Conservation (phyloP, 2,888 invertebrate species). For the Vanessa cardui region DNA sequence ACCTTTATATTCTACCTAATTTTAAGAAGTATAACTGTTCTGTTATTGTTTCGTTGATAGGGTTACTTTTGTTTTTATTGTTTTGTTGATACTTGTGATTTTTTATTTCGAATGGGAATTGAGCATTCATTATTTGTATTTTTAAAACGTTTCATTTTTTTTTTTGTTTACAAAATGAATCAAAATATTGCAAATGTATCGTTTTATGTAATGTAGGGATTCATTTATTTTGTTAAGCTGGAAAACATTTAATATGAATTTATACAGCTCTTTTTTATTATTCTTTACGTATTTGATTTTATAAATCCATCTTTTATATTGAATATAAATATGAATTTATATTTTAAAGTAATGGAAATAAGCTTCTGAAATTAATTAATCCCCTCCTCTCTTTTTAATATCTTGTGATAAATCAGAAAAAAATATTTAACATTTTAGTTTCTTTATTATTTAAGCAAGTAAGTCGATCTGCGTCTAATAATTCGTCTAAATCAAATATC, state of each 20-base stretch:
- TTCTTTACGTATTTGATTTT: no score
- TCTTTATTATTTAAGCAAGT: not conserved
- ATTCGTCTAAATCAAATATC: not conserved
- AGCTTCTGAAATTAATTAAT: conserved; percentile 3
- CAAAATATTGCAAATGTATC: no score
- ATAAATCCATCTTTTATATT: not conserved
- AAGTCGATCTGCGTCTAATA: not conserved
- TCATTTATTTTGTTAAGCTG: no score
- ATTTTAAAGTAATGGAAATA: not conserved
- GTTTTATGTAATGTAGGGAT: no score
- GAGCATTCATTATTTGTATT: no score
- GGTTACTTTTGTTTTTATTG: conserved; percentile 19
- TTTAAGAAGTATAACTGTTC: conserved; percentile 18
- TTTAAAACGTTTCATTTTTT: no score
- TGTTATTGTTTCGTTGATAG: conserved; percentile 19
- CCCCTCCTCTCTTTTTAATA: not conserved
- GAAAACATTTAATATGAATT: no score
- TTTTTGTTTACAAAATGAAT: no score
- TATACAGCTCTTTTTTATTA: no score
- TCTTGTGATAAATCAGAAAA: not conserved
- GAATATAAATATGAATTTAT: not conserved
- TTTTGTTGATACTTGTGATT: not conserved
- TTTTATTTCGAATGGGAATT: no score
- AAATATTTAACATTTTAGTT: not conserved
- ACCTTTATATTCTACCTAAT: conserved; percentile 28